Percentiles rank a stretch among this genome's conserved stretches.
phyloP scores from a whole-genome alignment of 2,113 vertebrate genomes.

The Etheostoma spectabile region DNA sequence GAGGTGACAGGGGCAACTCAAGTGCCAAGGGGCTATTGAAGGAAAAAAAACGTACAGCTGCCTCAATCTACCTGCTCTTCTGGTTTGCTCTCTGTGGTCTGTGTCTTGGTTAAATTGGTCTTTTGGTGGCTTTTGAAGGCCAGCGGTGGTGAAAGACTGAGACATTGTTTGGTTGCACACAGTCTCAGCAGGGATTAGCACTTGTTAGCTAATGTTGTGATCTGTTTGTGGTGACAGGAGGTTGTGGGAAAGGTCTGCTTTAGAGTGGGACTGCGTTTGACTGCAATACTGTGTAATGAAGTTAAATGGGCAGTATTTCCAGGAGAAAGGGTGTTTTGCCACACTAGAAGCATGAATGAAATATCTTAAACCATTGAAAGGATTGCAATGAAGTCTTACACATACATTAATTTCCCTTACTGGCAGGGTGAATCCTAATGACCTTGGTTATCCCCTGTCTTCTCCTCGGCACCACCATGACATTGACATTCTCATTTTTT shows the following conservation, averaged over 20 bases:
- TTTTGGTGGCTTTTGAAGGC: conserved; percentile 43
- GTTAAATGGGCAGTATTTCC: neutral
- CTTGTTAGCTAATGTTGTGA: conserved; percentile 27
- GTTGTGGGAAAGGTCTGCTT: conserved; percentile 55
- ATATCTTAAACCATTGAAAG: neutral
- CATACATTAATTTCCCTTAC: neutral
- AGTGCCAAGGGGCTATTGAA: conserved; percentile 45
- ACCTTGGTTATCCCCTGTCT: neutral
- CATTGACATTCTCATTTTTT: neutral
- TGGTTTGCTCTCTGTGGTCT: conserved; percentile 19
- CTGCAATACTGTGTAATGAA: conserved; percentile 1
- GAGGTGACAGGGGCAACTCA: conserved; percentile 51
- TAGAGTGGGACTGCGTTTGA: conserved; percentile 37
- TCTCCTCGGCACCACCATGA: neutral
- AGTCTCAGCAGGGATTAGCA: conserved; percentile 43
- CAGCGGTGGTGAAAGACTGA: conserved; percentile 28
- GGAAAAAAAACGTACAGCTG: conserved; percentile 16
- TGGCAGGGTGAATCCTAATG: neutral
- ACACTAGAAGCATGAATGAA: neutral
- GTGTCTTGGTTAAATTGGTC: conserved; percentile 23
- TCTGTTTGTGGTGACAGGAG: conserved; percentile 23
- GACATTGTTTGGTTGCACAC: conserved; percentile 15
- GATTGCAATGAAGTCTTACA: neutral
- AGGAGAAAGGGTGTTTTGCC: neutral
- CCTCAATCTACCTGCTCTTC: conserved; percentile 33